Conservation (phyloP, 2,888 invertebrate genomes). For the Andrena haemorrhoa region DNA sequence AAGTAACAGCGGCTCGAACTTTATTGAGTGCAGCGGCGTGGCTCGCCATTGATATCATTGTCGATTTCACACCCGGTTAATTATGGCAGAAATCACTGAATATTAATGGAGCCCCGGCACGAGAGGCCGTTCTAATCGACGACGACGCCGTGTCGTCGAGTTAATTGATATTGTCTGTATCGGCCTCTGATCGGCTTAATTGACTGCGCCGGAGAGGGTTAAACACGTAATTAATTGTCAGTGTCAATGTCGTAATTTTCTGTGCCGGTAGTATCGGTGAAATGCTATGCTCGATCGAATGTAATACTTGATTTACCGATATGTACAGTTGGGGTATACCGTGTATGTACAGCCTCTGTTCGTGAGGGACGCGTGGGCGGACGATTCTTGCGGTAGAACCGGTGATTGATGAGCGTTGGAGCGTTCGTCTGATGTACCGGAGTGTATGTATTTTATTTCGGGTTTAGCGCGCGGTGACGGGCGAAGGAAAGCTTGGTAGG, state of each 20-base stretch:
- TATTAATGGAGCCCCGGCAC: constrained; percentile 30
- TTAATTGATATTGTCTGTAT: constrained; percentile 49
- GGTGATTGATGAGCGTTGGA: no score
- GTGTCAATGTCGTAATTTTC: constrained; percentile 7
- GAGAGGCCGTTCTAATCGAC: not conserved
- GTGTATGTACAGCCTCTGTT: no score
- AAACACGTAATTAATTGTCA: constrained; percentile 18
- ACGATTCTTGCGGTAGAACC: no score
- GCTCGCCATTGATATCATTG: constrained; percentile 10
- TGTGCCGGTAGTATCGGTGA: not conserved
- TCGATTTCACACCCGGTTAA: constrained; percentile 39
- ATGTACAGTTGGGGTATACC: not conserved
- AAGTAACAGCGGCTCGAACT: constrained; percentile 6
- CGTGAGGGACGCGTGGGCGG: no score
- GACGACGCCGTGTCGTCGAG: constrained; percentile 4
- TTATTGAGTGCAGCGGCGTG: constrained; percentile 8
- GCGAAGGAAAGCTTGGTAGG: no score
- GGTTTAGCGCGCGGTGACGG: no score
- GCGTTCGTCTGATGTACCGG: no score
- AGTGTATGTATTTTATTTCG: no score
- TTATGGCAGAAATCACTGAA: constrained; percentile 25
- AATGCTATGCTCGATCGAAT: not conserved
- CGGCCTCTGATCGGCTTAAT: constrained; percentile 31
- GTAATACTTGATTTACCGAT: constrained; percentile 3
- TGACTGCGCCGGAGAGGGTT: not conserved